Evolutionary conservation across 1,140 invertebrate species (phyloP).

Genomic region (Epicauta chinensis): DNA sequence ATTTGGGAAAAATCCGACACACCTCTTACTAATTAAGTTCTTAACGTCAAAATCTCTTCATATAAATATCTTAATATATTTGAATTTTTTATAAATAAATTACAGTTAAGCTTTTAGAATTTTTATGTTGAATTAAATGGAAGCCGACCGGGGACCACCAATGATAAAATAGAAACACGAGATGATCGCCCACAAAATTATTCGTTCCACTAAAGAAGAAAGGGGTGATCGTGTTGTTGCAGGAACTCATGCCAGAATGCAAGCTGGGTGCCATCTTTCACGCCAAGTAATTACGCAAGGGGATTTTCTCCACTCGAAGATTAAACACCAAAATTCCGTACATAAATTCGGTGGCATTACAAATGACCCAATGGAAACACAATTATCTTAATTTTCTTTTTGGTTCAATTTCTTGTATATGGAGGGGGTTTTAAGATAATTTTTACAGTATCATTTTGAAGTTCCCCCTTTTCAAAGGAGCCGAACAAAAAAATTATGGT

Average conservation of each 20-base stretch:
- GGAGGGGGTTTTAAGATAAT: slow-evolving; percentile 21
- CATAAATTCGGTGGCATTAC: slow-evolving; percentile 35
- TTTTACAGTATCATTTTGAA: slow-evolving; percentile 24
- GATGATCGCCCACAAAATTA: background rate
- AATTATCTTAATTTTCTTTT: slow-evolving; percentile 40
- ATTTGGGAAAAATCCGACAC: too few relatives aligned
- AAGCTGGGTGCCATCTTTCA: slow-evolving; percentile 31
- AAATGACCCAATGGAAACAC: slow-evolving; percentile 36
- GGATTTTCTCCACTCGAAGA: slow-evolving; percentile 35
- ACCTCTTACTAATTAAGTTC: too few relatives aligned
- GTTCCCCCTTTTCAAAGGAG: background rate
- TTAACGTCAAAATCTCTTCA: too few relatives aligned
- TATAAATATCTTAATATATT: too few relatives aligned
- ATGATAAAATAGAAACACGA: too few relatives aligned
- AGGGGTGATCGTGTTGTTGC: background rate
- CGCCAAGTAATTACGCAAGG: slow-evolving; percentile 36
- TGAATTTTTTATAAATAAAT: too few relatives aligned
- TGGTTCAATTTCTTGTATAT: background rate
- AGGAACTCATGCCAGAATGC: slow-evolving; percentile 25
- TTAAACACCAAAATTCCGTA: slow-evolving; percentile 37
- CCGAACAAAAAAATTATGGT: too few relatives aligned
- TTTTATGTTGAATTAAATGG: too few relatives aligned
- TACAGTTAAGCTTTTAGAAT: too few relatives aligned
- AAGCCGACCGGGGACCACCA: too few relatives aligned
- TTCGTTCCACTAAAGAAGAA: background rate